Evolutionary conservation across 1,140 invertebrate species (phyloP), one percentile per base, ranked within the genome.

Genomic region (Dendroctonus valens): DNA sequence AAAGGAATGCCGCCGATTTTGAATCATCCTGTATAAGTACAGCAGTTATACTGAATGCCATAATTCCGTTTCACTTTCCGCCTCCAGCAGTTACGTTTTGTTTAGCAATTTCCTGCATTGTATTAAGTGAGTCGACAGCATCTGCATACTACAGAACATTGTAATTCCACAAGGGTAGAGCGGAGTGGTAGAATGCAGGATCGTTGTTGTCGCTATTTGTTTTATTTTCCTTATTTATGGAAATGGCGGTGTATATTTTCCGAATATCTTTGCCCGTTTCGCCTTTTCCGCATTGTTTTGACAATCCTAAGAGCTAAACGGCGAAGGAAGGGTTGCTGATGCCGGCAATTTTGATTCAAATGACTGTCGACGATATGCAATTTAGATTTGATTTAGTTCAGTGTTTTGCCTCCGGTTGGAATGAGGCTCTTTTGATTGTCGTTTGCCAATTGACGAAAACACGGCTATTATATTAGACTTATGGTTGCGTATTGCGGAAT

Each of bases 191-290:
- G 26, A 26, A 26, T 26, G 26, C 26, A 26, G 26, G 26, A 26
- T 26, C 26, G 26, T 26, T 26, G 50, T 51, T 51, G 50, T 51
- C 50, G 50, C 42, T 46, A 46, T 51, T 51, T 51, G n/a, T 51
- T 12, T 51, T 51, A 51, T 51, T 51, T 26, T n/a, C 50, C 26
- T 51, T 51, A 51, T 51, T 12, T 51, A 51, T 51, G 50, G 50
- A 51, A 51, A 51, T 51, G 11, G 3, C 7, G 11, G 15, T 51
- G 50, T 26, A 51, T 26, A 26, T 26, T 26, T 26, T 26, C 26
- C 26, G 26, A 26, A 26, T 26, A 26, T 26, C 26, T 26, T 26
- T 26, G 26, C 1, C 26, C 26, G 26, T 26, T 26, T 26, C 26
- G 26, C 26, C 26, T 26, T 26, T 26, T 26, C 26, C 26, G 26